phyloP scores from a whole-genome alignment of 2,888 invertebrate genomes.

The Chrysopilus asiliformis region DNA sequence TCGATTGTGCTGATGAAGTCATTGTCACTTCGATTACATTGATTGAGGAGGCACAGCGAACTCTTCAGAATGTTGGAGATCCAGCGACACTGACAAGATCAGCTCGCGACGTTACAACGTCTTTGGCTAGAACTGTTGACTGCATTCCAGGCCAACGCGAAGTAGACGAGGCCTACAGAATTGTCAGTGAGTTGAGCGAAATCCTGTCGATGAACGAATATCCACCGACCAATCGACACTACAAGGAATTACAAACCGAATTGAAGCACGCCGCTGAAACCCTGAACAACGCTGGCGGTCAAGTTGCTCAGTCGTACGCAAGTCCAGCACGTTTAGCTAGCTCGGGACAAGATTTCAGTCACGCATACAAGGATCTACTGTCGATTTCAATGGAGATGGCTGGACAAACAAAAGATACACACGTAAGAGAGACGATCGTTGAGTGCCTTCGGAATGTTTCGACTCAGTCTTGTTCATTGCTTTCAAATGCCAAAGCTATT shows the following conservation, averaged over 20 bases:
- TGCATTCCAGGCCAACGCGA: conserved; percentile 88
- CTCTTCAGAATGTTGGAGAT: conserved; percentile 30
- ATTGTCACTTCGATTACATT: conserved; percentile 62
- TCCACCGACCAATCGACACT: conserved; percentile 58
- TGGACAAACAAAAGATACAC: conserved; percentile 62
- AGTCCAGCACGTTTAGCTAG: conserved; percentile 56
- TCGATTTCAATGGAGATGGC: conserved; percentile 75
- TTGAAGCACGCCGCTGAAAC: conserved; percentile 72
- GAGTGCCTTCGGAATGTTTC: conserved; percentile 78
- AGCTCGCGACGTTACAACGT: conserved; percentile 55
- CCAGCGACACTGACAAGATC: conserved; percentile 48
- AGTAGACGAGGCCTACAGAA: conserved; percentile 77
- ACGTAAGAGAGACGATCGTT: conserved; percentile 68
- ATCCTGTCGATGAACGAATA: conserved; percentile 60
- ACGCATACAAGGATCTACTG: conserved; percentile 63
- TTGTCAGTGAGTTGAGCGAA: conserved; percentile 63
- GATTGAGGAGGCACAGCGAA: conserved; percentile 68
- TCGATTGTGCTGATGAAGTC: conserved; percentile 64
- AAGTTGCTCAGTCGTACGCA: conserved; percentile 65
- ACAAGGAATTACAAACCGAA: conserved; percentile 72
- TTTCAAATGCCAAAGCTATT: conserved; percentile 77
- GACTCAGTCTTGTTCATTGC: conserved; percentile 69
- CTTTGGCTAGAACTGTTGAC: conserved; percentile 52
- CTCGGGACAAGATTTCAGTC: conserved; percentile 63
- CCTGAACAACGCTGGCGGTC: conserved; percentile 70